These are phyloP conservation scores for Bombus sylvicola DNA, from an alignment of 1,140 invertebrate genomes.

Conservation along the genomic window DNA sequence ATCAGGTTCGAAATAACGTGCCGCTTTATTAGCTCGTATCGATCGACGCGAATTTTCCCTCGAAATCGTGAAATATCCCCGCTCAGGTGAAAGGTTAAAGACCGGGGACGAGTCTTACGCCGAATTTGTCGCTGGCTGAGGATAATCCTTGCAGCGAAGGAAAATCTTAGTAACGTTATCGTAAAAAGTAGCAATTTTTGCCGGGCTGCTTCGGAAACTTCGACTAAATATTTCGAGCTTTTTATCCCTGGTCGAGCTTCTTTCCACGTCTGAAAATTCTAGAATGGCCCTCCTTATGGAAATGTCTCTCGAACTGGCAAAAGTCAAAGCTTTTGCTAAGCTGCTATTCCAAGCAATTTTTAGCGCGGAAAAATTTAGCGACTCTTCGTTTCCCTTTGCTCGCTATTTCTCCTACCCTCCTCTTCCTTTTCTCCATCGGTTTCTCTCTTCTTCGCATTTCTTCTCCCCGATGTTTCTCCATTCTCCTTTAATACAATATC, in stretches of 20 bases:
- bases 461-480: neutral
- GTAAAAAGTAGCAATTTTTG: conserved; percentile 15
- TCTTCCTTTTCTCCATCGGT: neutral
- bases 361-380: conserved; percentile 57
- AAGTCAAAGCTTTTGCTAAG: conserved; percentile 36
- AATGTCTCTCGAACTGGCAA: conserved; percentile 36
- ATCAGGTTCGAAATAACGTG: neutral
- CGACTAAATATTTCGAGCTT: conserved; percentile 38
- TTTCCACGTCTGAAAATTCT: conserved; percentile 41
- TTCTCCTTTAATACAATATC: conserved; percentile 9
- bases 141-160: conserved; percentile 3
- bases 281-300: conserved; percentile 39
- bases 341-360: conserved; percentile 49
- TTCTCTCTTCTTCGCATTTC: neutral
- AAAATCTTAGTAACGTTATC: conserved; percentile 26
- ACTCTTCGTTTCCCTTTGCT: conserved; percentile 29
- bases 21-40: no score
- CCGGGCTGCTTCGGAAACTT: conserved; percentile 7
- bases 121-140: neutral
- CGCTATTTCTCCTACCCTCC: neutral
- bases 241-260: conserved; percentile 17
- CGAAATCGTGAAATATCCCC: neutral
- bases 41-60: neutral
- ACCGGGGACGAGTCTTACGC: neutral
- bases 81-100: neutral